phyloP scores from a whole-genome alignment of 2,888 invertebrate genomes.

The Scrobipalpa atriplicella region DNA sequence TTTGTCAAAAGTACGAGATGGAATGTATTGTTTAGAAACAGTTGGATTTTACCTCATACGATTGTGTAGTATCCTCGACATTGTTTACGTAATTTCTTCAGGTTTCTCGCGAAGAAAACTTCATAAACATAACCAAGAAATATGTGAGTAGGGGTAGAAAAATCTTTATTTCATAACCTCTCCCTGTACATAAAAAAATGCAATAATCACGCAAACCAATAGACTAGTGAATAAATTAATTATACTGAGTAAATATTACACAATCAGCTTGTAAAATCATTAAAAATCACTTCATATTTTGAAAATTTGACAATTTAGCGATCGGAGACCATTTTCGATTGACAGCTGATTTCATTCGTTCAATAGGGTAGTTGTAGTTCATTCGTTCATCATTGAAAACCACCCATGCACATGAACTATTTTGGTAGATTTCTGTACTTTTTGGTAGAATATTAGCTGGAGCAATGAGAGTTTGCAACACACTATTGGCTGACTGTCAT shows the following conservation, averaged over 20 bases:
- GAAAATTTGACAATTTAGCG: conserved; percentile 60
- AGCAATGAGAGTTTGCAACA: conserved; percentile 34
- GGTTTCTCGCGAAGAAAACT: conserved; percentile 50
- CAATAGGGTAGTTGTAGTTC: neutral
- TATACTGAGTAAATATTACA: conserved; percentile 60
- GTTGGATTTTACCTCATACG: conserved; percentile 62
- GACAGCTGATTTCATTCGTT: conserved; percentile 33
- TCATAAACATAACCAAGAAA: conserved; percentile 61
- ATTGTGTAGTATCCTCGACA: conserved; percentile 78
- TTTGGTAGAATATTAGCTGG: conserved; percentile 5
- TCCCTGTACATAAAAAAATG: conserved; percentile 55
- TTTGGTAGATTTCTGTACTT: neutral
- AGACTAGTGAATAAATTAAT: conserved; percentile 45
- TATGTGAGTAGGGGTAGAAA: conserved; percentile 43
- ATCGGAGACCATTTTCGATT: conserved; percentile 56
- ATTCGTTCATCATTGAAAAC: neutral
- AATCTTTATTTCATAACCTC: conserved; percentile 70
- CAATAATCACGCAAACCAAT: conserved; percentile 52
- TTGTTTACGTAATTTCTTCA: conserved; percentile 62
- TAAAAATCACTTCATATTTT: conserved; percentile 73
- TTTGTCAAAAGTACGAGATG: neutral
- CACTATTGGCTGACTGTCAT: conserved; percentile 34
- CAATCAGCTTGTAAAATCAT: conserved; percentile 74
- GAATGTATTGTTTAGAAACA: neutral
- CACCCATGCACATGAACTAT: neutral